Percentiles rank a stretch among this genome's conserved stretches.
Conservation (phyloP, 2,888 invertebrate genomes). For the Tinea semifulvella region DNA sequence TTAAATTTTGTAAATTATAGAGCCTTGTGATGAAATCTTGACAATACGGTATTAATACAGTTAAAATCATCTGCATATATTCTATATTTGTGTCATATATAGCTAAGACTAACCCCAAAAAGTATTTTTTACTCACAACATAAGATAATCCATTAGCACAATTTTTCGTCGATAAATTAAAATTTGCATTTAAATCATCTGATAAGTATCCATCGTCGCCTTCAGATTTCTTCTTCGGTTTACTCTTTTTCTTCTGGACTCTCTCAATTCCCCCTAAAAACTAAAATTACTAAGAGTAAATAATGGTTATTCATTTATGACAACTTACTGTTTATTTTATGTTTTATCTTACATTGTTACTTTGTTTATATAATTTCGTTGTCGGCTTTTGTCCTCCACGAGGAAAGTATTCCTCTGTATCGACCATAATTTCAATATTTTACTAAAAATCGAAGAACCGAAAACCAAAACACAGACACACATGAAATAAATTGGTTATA, state of each 20-base stretch:
- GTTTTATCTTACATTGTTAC: constrained; percentile 41
- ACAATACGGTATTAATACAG: no score
- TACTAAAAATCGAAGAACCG: no score
- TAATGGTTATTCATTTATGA: constrained; percentile 17
- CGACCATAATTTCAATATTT: constrained; percentile 33
- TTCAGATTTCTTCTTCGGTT: constrained; percentile 39
- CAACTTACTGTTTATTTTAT: not conserved
- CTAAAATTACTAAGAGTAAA: constrained; percentile 29
- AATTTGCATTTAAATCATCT: constrained; percentile 38
- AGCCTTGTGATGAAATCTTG: no score
- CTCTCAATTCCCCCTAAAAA: constrained; percentile 52
- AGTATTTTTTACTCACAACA: constrained; percentile 28
- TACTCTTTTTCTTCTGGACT: constrained; percentile 46
- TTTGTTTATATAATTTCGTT: constrained; percentile 48
- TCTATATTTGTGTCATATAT: no score
- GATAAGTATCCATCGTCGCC: constrained; percentile 57
- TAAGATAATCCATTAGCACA: constrained; percentile 43
- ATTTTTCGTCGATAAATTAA: constrained; percentile 39
- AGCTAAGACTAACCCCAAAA: no score
- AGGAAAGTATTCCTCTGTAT: constrained; percentile 65
- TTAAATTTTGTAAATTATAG: no score
- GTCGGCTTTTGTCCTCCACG: constrained; percentile 63
- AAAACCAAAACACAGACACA: no score
- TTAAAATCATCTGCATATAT: no score
- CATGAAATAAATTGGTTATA: no score